Evolutionary conservation across 1,140 invertebrate genomes (phyloP).

Genomic region (Holcopasites calliopsidis): DNA sequence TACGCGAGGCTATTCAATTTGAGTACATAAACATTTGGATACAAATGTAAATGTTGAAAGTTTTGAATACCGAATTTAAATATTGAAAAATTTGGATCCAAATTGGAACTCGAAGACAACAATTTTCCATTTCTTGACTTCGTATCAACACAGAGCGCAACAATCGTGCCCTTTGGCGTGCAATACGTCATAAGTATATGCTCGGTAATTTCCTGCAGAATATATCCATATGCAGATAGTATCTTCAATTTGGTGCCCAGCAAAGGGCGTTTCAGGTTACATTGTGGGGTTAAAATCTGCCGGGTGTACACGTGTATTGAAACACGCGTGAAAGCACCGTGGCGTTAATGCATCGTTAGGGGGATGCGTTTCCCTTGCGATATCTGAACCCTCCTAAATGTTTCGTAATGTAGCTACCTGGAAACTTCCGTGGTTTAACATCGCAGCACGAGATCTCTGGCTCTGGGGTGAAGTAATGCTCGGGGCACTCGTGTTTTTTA

Average conservation of each 20-base stretch:
- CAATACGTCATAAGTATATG: background rate
- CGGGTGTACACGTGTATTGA: background rate
- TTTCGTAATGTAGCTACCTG: background rate
- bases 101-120: no score
- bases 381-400: background rate
- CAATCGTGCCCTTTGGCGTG: no score
- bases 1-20: background rate
- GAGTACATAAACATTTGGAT: background rate
- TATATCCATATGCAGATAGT: conserved; percentile 12
- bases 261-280: conserved; percentile 1
- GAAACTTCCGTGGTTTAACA: background rate
- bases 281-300: background rate
- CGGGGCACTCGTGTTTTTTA: no score
- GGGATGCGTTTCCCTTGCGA: background rate
- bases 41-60: no score
- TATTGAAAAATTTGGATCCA: no score
- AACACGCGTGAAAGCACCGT: background rate
- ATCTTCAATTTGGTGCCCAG: conserved; percentile 9
- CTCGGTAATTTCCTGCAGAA: conserved; percentile 10
- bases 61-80: no score
- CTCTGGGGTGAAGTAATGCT: background rate
- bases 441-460: background rate
- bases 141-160: no score
- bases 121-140: no score
- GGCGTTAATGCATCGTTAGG: conserved; percentile 1